Conservation (phyloP, 1,140 invertebrate genomes). For the Drosophila grimshawi region DNA sequence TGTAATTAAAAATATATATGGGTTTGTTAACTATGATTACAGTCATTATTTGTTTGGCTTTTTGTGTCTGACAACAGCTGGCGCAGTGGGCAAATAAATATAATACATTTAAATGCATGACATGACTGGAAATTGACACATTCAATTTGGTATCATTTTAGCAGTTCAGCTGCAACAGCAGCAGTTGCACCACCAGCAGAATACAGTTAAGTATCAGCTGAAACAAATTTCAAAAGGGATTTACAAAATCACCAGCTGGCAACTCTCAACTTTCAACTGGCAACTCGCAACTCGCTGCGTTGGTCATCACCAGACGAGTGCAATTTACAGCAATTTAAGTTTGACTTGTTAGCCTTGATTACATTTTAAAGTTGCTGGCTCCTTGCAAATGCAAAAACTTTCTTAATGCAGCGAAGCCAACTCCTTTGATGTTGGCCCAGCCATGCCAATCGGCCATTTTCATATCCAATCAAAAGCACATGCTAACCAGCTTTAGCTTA, state of each 20-base stretch:
- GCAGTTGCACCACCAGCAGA: too few relatives aligned
- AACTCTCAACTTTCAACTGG: slow-evolving; percentile 13
- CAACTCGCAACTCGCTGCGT: background rate
- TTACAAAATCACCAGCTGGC: slow-evolving; percentile 58
- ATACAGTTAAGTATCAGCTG: too few relatives aligned
- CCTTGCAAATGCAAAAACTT: slow-evolving; percentile 72
- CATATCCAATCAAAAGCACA: slow-evolving; percentile 51
- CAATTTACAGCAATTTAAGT: slow-evolving; percentile 74
- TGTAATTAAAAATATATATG: slow-evolving; percentile 65
- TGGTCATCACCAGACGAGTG: slow-evolving; percentile 12
- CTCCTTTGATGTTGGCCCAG: slow-evolving; percentile 28
- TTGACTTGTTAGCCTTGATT: slow-evolving; percentile 67
- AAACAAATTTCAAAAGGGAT: slow-evolving; percentile 69
- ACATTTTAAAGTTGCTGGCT: slow-evolving; percentile 71
- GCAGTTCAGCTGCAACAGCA: slow-evolving; percentile 47
- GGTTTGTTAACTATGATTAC: slow-evolving; percentile 47
- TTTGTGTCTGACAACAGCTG: slow-evolving; percentile 50
- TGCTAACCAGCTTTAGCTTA: slow-evolving; percentile 1
- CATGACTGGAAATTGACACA: slow-evolving; percentile 72
- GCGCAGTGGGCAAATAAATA: slow-evolving; percentile 58
- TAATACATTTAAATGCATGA: slow-evolving; percentile 72
- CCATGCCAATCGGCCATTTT: slow-evolving; percentile 69
- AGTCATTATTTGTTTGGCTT: slow-evolving; percentile 40
- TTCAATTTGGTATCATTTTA: slow-evolving; percentile 74
- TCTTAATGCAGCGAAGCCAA: slow-evolving; percentile 51